Conservation (phyloP, 2,797 vertebrate genomes). For the Halcyon chelicuti region DNA sequence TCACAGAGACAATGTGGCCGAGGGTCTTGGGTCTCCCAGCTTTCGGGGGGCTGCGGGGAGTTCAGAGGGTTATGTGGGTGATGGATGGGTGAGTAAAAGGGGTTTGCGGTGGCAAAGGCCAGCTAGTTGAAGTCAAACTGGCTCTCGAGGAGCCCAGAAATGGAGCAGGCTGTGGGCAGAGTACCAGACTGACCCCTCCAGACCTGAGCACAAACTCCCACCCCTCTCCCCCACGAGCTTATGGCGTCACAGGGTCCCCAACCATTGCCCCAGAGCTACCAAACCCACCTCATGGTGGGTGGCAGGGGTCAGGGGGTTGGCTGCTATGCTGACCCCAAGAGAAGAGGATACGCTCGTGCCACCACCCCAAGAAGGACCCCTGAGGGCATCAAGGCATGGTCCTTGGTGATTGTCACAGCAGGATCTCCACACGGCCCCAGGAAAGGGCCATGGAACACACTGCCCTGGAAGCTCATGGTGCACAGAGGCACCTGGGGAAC, state of each 20-base stretch:
- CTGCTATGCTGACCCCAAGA: fast-evolving
- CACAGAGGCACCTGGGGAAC: fast-evolving
- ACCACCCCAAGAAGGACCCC: not conserved
- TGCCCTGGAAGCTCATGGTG: fast-evolving
- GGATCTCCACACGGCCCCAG: too few relatives aligned
- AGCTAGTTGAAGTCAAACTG: fast-evolving
- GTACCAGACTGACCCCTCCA: fast-evolving
- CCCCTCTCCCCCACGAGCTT: fast-evolving
- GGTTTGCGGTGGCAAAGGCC: fast-evolving
- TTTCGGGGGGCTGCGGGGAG: not conserved
- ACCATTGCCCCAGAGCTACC: not conserved
- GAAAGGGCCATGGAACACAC: fast-evolving
- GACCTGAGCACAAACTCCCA: not conserved
- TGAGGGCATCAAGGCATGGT: not conserved
- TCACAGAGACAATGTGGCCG: fast-evolving
- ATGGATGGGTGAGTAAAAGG: not conserved
- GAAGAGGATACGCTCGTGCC: not conserved
- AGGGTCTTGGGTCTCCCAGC: fast-evolving
- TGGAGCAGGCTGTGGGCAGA: not conserved
- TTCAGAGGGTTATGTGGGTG: fast-evolving
- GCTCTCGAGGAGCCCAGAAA: not conserved
- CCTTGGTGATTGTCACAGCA: fast-evolving
- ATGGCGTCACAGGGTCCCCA: not conserved
- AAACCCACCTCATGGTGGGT: fast-evolving
- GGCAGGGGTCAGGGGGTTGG: fast-evolving